A percentile compares a stretch with the other conserved stretches of the same genome.
These are phyloP conservation scores for Carduelis carduelis DNA, from an alignment of 2,797 vertebrate genomes.

Conservation along the genomic window DNA sequence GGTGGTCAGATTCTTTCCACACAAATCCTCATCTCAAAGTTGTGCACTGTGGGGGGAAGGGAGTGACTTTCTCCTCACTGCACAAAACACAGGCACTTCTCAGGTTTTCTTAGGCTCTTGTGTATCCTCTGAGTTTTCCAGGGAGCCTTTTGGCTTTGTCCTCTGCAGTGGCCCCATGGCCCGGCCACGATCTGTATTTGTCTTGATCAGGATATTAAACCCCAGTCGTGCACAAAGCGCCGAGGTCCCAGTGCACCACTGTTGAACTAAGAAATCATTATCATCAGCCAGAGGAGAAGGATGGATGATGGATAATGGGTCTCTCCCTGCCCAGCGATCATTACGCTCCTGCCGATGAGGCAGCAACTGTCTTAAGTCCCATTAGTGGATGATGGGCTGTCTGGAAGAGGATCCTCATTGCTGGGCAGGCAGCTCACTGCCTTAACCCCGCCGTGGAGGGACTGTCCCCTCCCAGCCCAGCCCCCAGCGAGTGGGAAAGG, in stretches of 20 bases:
- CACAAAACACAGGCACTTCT: not conserved
- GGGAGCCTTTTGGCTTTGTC: not conserved
- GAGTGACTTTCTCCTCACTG: accelerated
- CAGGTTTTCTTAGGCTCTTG: not conserved
- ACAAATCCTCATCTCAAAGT: not conserved
- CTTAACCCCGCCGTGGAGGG: constrained; percentile 48
- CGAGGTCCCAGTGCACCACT: constrained; percentile 59
- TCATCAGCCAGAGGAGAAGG: constrained; percentile 67
- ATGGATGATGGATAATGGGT: constrained; percentile 77
- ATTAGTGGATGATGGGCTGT: constrained; percentile 78
- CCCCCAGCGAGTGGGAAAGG: not conserved
- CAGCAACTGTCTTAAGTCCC: constrained; percentile 76
- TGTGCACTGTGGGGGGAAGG: not conserved
- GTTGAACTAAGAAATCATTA: constrained; percentile 75
- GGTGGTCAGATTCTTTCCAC: not conserved
- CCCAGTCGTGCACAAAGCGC: constrained; percentile 55
- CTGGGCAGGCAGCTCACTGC: not conserved
- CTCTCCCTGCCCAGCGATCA: constrained; percentile 73
- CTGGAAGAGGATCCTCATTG: constrained; percentile 72
- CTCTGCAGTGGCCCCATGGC: not conserved
- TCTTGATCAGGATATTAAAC: constrained; percentile 68
- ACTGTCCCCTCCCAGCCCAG: not conserved
- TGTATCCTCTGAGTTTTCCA: not conserved
- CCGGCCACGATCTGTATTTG: constrained; percentile 46
- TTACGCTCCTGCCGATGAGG: constrained; percentile 73